Evolutionary conservation across 1,140 invertebrate genomes (phyloP).

Genomic region (Telenomus remus): DNA sequence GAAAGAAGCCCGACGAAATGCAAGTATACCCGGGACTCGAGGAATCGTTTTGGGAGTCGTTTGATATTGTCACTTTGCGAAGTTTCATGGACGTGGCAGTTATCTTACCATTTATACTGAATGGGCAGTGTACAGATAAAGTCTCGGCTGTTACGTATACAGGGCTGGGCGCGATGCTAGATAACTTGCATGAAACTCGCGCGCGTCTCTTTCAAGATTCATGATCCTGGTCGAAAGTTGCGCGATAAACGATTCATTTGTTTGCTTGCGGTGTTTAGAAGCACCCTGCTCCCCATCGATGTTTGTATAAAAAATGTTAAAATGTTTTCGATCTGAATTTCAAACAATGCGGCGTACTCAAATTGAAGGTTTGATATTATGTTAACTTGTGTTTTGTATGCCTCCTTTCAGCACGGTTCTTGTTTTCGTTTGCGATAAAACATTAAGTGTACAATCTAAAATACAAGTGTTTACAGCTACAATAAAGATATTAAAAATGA

Average conservation of each 20-base stretch:
- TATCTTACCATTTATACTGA: conserved; percentile 49
- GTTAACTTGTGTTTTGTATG: too few relatives aligned
- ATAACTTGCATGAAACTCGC: too few relatives aligned
- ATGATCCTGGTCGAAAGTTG: conserved; percentile 1
- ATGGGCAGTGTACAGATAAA: conserved; percentile 48
- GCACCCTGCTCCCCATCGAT: conserved; percentile 9
- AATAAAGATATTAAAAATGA: conserved; percentile 35
- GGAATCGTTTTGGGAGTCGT: conserved; percentile 30
- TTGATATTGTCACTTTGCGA: conserved; percentile 57
- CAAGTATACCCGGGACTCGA: conserved; percentile 3
- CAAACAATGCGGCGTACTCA: too few relatives aligned
- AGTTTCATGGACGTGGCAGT: conserved; percentile 56
- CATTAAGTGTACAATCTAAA: conserved; percentile 12
- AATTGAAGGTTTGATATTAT: too few relatives aligned
- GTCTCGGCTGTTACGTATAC: conserved; percentile 28
- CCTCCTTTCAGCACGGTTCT: too few relatives aligned
- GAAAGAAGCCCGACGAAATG: conserved; percentile 23
- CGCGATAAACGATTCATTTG: conserved; percentile 23
- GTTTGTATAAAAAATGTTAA: not conserved
- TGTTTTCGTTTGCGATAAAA: too few relatives aligned
- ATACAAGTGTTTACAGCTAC: conserved; percentile 16
- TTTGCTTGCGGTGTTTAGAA: conserved; percentile 8
- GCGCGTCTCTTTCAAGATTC: too few relatives aligned
- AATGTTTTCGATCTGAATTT: too few relatives aligned
- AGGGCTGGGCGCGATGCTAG: not conserved